Evolutionary conservation across 2,888 invertebrate genomes (phyloP).

Genomic region (Mythimna lalbum): DNA sequence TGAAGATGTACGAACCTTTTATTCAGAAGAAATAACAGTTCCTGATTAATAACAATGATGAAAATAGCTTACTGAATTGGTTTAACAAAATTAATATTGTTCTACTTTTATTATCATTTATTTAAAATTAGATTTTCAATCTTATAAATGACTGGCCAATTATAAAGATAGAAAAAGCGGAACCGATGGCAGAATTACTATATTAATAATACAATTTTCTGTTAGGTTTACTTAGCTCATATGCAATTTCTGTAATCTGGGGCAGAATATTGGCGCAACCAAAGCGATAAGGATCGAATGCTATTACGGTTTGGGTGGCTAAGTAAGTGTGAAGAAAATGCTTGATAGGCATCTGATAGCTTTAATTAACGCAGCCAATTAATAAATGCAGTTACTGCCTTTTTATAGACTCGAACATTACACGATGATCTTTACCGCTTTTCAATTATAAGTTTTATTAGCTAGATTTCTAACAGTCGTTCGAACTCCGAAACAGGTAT

Average conservation of each 20-base stretch:
- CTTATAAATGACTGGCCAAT: not conserved
- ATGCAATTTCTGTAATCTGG: conserved; percentile 37
- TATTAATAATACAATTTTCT: not conserved
- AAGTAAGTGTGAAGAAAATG: conserved; percentile 91
- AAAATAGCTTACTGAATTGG: not conserved
- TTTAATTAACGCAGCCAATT: conserved; percentile 69
- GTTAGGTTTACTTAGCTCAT: conserved; percentile 1
- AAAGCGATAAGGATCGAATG: conserved; percentile 77
- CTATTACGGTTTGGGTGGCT: conserved; percentile 84
- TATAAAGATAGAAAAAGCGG: not conserved
- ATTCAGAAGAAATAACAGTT: too few species aligned
- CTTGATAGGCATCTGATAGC: conserved; percentile 86
- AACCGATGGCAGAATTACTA: not conserved
- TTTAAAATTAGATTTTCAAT: not conserved
- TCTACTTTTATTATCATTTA: not conserved
- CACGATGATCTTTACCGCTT: conserved; percentile 1
- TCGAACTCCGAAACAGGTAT: too few species aligned
- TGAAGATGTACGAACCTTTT: too few species aligned
- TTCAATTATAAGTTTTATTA: conserved; percentile 6
- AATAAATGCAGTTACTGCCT: conserved; percentile 36
- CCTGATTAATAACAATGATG: not conserved
- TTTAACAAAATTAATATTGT: not conserved
- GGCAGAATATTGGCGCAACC: conserved; percentile 48
- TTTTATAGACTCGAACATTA: conserved; percentile 14
- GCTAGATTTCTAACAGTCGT: too few species aligned